Percentiles rank a stretch among this genome's conserved stretches.
Conservation (phyloP, 1,140 invertebrate genomes). For the Lepidurus packardi region DNA sequence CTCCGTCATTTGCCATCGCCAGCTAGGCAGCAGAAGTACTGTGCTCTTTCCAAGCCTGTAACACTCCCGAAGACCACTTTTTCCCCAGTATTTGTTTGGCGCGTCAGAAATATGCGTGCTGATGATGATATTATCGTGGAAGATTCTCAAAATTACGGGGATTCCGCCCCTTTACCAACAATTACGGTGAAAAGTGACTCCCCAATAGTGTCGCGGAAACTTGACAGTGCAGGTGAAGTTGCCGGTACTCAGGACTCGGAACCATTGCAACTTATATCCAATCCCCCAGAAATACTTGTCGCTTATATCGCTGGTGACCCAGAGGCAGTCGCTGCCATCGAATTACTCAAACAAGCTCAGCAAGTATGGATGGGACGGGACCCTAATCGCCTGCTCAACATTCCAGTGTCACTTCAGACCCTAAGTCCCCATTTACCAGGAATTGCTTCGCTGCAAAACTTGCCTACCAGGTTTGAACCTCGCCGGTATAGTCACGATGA, state of each 20-base stretch:
- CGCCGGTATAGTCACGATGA: constrained; percentile 32
- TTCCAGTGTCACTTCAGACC: neutral
- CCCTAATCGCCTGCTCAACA: neutral
- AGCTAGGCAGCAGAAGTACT: neutral
- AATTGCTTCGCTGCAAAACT: neutral
- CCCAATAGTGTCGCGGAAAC: neutral
- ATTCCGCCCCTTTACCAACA: neutral
- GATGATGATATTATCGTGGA: neutral
- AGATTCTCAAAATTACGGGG: neutral
- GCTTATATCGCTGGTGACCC: constrained; percentile 32
- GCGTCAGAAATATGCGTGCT: neutral
- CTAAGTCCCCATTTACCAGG: constrained; percentile 13
- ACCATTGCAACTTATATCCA: neutral
- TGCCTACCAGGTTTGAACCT: neutral
- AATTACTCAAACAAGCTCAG: constrained; percentile 31
- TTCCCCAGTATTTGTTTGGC: neutral
- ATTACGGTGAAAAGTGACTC: constrained; percentile 19
- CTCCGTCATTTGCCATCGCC: neutral
- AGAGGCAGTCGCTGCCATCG: constrained; percentile 33
- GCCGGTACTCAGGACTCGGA: neutral
- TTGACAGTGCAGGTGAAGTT: neutral
- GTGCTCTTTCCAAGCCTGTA: neutral
- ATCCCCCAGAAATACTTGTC: constrained; percentile 32
- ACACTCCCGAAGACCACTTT: neutral
- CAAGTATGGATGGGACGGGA: constrained; percentile 29